Evolutionary conservation across 2,113 vertebrate genomes (phyloP).

Genomic region (Phocoena phocoena): DNA sequence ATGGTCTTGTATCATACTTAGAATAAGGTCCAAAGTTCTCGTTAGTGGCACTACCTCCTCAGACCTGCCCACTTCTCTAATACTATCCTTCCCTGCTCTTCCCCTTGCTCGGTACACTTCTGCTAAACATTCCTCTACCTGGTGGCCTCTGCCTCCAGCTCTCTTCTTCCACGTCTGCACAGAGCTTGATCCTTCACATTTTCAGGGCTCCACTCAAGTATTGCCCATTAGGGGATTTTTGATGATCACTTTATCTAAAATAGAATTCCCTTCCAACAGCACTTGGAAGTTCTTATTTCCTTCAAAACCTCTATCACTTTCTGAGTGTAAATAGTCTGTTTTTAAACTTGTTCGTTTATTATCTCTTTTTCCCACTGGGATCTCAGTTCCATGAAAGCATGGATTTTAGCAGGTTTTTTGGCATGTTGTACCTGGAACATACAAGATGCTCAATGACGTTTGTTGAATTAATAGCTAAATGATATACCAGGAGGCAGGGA

Average conservation of each 20-base stretch:
- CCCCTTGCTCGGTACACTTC: accelerated
- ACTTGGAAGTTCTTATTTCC: background rate
- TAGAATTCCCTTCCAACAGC: background rate
- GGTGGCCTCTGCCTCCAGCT: accelerated
- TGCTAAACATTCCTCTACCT: accelerated
- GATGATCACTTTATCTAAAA: background rate
- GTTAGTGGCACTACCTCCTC: background rate
- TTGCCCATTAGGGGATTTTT: background rate
- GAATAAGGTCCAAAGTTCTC: background rate
- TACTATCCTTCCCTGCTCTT: accelerated
- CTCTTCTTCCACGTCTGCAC: background rate
- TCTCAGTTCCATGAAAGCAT: background rate
- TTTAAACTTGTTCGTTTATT: background rate
- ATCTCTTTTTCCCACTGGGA: background rate
- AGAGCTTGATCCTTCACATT: background rate
- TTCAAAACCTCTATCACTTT: background rate
- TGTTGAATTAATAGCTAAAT: background rate
- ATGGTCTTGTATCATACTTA: background rate
- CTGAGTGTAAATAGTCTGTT: background rate
- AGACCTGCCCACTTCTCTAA: background rate
- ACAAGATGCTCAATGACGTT: background rate
- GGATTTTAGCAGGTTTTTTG: background rate
- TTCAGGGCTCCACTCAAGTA: background rate
- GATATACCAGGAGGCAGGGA: background rate
- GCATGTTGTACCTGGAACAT: background rate